Evolutionary conservation across 2,797 vertebrate species (phyloP), one percentile per base, ranked within the genome.

Genomic region (Thripadectes ignobilis): DNA sequence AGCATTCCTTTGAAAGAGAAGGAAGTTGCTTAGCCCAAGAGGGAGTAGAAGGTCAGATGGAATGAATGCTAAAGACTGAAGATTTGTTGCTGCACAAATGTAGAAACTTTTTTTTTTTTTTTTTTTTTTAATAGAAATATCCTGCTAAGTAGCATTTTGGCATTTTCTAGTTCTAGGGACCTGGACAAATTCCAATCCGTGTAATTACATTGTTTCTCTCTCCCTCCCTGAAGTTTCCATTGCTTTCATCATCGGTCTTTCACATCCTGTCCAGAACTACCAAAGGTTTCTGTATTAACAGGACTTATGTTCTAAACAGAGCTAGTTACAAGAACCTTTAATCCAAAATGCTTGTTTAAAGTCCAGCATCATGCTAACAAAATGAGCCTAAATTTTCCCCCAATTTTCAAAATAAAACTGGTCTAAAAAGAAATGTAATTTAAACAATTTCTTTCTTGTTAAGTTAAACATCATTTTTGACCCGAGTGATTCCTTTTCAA

Each of bases 1-100:
- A 95, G 43, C 75, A 82, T 79, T 93, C 85, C 55, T 97, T 92
- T 95, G 69, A 85, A 94, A 93, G 57, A 92, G 38, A 72, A 94
- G 92, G 89, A 95, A 87, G 93, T 86, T 86, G 74, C 43, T 84
- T 85, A 81, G 71, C 48, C 21, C 61, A 83, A 48, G 45, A 76
- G 36, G 79, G 71, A 93, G 83, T 3, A 73, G n/a, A 79, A 91
- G 83, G 90, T 96, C 89, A 93, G 62, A 93, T 75, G 88, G 66
- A 87, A 38, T 43, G 74, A 66, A 78, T 67, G 80, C 18, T 78
- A 49, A 71, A 68, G 51, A 75, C 3, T 81, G 76, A 92, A 90
- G 89, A 90, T 89, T 78, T 89, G 87, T 63, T 82, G 43, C 75
- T 85, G 46, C 16, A 78, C 30, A 68, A 68, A 54, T 46, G 38